A percentile compares a stretch with the other conserved stretches of the same genome.
Evolutionary conservation across 2,113 vertebrate species (phyloP).

Genomic region (Urocynchramus pylzowi): DNA sequence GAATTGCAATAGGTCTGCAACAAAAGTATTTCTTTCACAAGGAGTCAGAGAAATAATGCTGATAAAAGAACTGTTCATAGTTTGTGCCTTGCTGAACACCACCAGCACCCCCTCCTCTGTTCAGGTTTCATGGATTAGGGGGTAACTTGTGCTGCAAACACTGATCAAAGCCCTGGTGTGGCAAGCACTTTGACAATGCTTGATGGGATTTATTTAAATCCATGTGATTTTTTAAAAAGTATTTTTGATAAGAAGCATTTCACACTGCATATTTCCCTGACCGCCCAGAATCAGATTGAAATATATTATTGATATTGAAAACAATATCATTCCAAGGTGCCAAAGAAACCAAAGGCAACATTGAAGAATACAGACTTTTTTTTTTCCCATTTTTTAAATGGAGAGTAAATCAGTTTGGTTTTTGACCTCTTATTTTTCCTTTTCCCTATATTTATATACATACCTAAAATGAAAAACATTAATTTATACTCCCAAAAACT

Average conservation of each 20-base stretch:
- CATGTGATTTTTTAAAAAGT: background rate
- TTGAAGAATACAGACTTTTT: background rate
- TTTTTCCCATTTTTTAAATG: background rate
- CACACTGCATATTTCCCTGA: background rate
- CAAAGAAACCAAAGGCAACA: background rate
- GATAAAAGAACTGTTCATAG: background rate
- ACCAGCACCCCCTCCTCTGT: accelerated
- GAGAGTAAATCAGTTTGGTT: background rate
- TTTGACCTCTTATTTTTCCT: background rate
- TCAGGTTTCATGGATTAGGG: background rate
- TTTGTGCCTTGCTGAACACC: no score
- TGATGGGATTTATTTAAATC: background rate
- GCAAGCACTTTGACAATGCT: background rate
- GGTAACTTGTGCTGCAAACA: background rate
- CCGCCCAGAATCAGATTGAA: background rate
- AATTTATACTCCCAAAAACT: background rate
- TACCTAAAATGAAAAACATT: background rate
- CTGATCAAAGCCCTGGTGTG: background rate
- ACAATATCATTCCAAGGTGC: background rate
- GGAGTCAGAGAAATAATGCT: background rate
- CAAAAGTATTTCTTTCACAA: background rate
- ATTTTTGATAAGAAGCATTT: background rate
- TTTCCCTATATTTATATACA: background rate
- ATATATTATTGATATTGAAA: no score
- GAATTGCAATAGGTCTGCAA: background rate